phyloP scores from a whole-genome alignment of 2,113 vertebrate species.

The Cynoglossus semilaevis region DNA sequence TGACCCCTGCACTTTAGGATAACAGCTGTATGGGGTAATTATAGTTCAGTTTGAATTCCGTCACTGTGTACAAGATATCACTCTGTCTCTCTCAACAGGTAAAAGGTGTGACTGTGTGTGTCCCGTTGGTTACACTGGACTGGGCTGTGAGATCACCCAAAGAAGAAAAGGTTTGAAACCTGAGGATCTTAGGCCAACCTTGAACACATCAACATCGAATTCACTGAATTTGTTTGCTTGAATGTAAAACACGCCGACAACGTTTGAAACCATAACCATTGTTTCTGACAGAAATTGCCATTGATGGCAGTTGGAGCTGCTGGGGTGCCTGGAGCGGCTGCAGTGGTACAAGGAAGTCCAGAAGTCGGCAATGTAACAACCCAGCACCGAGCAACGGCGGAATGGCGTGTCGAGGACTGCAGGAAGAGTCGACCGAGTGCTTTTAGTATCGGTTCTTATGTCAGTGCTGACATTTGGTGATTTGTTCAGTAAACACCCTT shows the following conservation, averaged over 20 bases:
- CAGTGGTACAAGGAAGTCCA: slow-evolving; percentile 66
- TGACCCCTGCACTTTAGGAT: too few species aligned
- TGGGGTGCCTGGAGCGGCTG: slow-evolving; percentile 87
- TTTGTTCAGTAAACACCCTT: too few species aligned
- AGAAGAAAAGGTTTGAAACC: slow-evolving; percentile 73
- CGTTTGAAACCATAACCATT: not conserved
- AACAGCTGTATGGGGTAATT: too few species aligned
- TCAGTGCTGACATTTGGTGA: not conserved
- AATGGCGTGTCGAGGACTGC: slow-evolving; percentile 72
- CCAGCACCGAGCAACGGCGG: slow-evolving; percentile 78
- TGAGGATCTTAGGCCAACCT: too few species aligned
- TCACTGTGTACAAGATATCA: too few species aligned
- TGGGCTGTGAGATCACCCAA: slow-evolving; percentile 81
- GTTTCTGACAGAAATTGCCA: slow-evolving; percentile 66
- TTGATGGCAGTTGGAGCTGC: slow-evolving; percentile 87
- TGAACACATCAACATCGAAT: too few species aligned
- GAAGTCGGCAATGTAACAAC: slow-evolving; percentile 84
- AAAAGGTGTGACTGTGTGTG: slow-evolving; percentile 86
- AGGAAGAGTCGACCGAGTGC: slow-evolving; percentile 75
- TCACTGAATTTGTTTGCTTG: too few species aligned
- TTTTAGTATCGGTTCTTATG: slow-evolving; percentile 43
- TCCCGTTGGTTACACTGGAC: slow-evolving; percentile 79
- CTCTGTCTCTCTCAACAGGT: slow-evolving; percentile 67
- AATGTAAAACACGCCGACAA: too few species aligned
- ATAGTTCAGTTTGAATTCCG: too few species aligned